Percentiles rank a stretch among this genome's conserved stretches.
Evolutionary conservation across 2,797 vertebrate species (phyloP).

Genomic region (Enteromius anoplus): DNA sequence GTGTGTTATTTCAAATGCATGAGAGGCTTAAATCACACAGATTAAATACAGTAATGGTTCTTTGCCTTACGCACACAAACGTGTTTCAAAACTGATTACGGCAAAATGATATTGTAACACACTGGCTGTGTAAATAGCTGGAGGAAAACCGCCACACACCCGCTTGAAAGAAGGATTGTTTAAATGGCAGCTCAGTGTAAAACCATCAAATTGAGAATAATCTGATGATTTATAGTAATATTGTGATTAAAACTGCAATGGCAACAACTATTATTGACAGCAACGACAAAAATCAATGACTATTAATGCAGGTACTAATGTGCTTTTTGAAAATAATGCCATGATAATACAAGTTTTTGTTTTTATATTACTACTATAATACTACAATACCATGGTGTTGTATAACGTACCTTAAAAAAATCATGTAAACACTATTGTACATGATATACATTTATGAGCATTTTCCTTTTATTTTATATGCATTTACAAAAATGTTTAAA

Average conservation of each 20-base stretch:
- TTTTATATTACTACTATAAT: neutral
- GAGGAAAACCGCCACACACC: conserved; percentile 19
- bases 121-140: conserved; percentile 13
- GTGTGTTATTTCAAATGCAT: conserved; percentile 56
- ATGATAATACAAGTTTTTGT: neutral
- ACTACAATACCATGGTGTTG: neutral
- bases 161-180: neutral
- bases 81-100: conserved; percentile 4
- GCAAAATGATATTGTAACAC: conserved; percentile 2
- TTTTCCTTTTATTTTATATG: neutral
- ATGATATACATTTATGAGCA: neutral
- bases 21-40: conserved; percentile 56
- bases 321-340: neutral
- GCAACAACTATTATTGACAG: conserved; percentile 69
- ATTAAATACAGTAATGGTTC: conserved; percentile 21
- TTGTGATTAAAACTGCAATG: conserved; percentile 71
- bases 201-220: conserved; percentile 29
- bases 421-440: neutral
- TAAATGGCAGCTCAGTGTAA: conserved; percentile 56
- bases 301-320: neutral
- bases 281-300: conserved; percentile 31
- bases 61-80: neutral
- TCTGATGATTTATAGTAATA: conserved; percentile 69
- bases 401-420: neutral
- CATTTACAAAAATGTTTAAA: neutral